Percentiles rank a stretch among this genome's conserved stretches.
These are phyloP conservation scores for Adrianichthys oophorus DNA, from an alignment of 2,797 vertebrate genomes.

Conservation along the genomic window DNA sequence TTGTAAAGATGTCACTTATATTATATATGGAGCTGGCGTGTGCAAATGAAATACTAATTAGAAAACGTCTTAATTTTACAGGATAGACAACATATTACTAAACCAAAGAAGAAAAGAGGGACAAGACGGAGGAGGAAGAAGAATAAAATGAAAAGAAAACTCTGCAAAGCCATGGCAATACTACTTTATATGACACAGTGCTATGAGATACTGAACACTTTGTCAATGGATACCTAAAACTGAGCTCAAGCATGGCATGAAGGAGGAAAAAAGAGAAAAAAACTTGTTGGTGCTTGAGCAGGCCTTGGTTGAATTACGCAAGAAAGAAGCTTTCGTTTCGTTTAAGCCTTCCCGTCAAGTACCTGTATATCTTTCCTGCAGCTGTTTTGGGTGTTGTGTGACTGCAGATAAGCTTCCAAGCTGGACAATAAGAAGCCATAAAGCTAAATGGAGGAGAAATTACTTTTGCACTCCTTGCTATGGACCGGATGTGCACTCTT, in stretches of 20 bases:
- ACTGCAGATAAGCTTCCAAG: conserved; percentile 27
- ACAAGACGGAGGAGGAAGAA: neutral
- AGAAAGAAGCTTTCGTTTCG: conserved; percentile 37
- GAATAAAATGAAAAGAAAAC: conserved; percentile 18
- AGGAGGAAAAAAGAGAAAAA: conserved; percentile 7
- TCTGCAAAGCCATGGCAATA: conserved; percentile 46
- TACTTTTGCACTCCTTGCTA: neutral
- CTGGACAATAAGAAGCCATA: conserved; percentile 23
- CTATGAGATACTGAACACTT: conserved; percentile 46
- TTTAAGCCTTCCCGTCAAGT: conserved; percentile 41
- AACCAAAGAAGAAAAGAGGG: neutral
- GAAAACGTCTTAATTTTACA: conserved; percentile 1
- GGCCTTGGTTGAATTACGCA: conserved; percentile 22
- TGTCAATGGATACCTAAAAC: neutral
- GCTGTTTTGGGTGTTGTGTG: conserved; percentile 21
- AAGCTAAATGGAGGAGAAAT: conserved; percentile 8
- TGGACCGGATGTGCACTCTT: neutral
- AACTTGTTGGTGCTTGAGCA: neutral
- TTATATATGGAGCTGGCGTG: no score
- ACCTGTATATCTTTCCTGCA: conserved; percentile 25
- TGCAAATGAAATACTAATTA: conserved; percentile 16
- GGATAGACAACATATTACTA: conserved; percentile 3
- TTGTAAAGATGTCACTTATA: neutral
- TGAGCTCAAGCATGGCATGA: conserved; percentile 8
- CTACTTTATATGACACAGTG: conserved; percentile 47